These are phyloP conservation scores for Hesperophylax magnus DNA, from an alignment of 1,140 invertebrate species.

Conservation along the genomic window DNA sequence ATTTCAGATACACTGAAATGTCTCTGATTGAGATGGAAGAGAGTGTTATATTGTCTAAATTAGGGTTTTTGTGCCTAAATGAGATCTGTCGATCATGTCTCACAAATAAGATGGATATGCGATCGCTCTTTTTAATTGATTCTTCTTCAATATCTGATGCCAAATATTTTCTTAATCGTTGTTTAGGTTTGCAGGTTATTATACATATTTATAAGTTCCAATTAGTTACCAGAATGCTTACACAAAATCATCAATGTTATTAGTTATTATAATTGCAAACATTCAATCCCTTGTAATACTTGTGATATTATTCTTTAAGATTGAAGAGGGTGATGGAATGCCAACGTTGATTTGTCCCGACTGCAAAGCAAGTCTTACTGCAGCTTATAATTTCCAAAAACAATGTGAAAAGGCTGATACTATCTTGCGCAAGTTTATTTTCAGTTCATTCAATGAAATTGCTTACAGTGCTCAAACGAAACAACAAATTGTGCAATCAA, in stretches of 20 bases:
- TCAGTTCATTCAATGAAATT: background rate
- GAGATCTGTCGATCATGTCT: slow-evolving; percentile 17
- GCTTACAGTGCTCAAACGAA: no score
- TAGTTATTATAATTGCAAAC: no score
- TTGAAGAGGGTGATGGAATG: slow-evolving; percentile 25
- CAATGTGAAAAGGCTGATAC: slow-evolving; percentile 62
- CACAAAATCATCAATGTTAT: no score
- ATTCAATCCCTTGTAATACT: no score
- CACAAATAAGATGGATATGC: slow-evolving; percentile 8
- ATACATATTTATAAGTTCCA: background rate
- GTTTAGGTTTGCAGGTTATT: slow-evolving; percentile 8
- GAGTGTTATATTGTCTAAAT: slow-evolving; percentile 1
- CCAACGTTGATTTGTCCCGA: slow-evolving; percentile 36
- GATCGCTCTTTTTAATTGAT: slow-evolving; percentile 1
- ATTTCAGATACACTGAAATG: background rate
- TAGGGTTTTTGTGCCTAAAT: background rate
- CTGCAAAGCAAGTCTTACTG: slow-evolving; percentile 52
- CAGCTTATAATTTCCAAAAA: slow-evolving; percentile 61
- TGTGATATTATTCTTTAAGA: slow-evolving; percentile 11
- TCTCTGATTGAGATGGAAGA: slow-evolving; percentile 17
- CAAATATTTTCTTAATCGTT: background rate
- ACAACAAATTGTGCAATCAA: no score
- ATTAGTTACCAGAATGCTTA: background rate
- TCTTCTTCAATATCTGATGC: background rate
- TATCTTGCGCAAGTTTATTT: slow-evolving; percentile 40